Evolutionary conservation across 2,113 vertebrate species (phyloP).

Genomic region (Uropsilus gracilis): DNA sequence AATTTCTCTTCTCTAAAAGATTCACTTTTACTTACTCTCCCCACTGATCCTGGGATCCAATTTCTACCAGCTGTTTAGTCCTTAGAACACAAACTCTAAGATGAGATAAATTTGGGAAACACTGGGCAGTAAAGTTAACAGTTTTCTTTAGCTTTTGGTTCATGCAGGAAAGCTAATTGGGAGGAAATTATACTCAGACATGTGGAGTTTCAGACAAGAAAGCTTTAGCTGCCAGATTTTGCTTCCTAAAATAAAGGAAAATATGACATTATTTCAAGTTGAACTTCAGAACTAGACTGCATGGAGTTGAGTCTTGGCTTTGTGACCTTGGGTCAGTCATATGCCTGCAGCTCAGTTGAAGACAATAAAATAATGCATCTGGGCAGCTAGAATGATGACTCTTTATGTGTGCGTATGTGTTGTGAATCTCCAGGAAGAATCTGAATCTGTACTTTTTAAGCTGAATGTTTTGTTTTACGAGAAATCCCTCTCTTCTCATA

Average conservation of each 20-base stretch:
- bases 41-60: not conserved
- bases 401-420: not conserved
- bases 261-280: not conserved
- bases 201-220: not conserved
- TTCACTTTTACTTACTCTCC: not conserved
- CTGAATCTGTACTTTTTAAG: not conserved
- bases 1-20: not conserved
- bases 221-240: not conserved
- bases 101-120: not conserved
- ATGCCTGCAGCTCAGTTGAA: not conserved
- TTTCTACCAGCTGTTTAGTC: not conserved
- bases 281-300: not conserved
- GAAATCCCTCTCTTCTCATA: not conserved
- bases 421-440: not conserved
- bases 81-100: not conserved
- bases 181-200: not conserved
- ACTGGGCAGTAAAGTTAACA: not conserved
- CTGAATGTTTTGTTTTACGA: not conserved
- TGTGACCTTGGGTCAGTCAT: not conserved
- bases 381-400: not conserved
- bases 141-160: not conserved
- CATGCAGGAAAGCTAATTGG: not conserved
- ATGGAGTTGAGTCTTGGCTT: not conserved
- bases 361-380: not conserved
- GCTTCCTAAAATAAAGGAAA: not conserved